Base-by-base conservation (phyloP, 2,888 invertebrate genomes). In the Boloria selene region DNA sequence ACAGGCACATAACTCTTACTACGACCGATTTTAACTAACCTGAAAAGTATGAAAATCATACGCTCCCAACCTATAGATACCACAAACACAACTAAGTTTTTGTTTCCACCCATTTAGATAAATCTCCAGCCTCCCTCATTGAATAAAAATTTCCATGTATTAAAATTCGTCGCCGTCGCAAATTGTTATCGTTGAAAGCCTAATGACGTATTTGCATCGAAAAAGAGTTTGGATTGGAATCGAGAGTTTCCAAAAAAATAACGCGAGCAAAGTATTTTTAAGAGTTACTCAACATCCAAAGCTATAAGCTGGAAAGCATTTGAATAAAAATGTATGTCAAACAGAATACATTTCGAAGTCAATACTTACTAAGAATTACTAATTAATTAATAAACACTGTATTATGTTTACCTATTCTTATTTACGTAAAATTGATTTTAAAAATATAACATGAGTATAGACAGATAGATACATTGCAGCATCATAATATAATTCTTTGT, bases 131-230 rank as follows among this genome's bases (percentile, higher is more conserved):
- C 64, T 58, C 64, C 64, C 16, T 61, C 61, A 62, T 54, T 52
- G 68, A 55, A 59, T 45, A 50, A 42, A 70, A 77, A 86, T 84
- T 80, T 83, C 78, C 84, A 82, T 84, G 76, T 77, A 85, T 85
- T 85, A 83, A 85, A 82, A 86, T 85, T 83, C 84, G 79, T 74
- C 78, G 74, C 67, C 74, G 72, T 76, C 80, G 74, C 80, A 84
- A 85, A 83, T 84, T 83, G 84, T 83, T 83, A 81, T 79, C 81
- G 79, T 72, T 70, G 78, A 76, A 75, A 76, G 72, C 78, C 79
- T 86, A 87, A 87, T 86, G 85, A 86, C 76, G 82, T 84, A 87
- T 87, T 87, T 86, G 86, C 88, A 87, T 87, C 77, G 79, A 78
- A 82, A 85, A 84, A 84, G 83, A 85, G 82, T 85, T 81, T 76